These are phyloP conservation scores for Cyclophora punctaria DNA, from an alignment of 2,888 invertebrate genomes.

Conservation along the genomic window DNA sequence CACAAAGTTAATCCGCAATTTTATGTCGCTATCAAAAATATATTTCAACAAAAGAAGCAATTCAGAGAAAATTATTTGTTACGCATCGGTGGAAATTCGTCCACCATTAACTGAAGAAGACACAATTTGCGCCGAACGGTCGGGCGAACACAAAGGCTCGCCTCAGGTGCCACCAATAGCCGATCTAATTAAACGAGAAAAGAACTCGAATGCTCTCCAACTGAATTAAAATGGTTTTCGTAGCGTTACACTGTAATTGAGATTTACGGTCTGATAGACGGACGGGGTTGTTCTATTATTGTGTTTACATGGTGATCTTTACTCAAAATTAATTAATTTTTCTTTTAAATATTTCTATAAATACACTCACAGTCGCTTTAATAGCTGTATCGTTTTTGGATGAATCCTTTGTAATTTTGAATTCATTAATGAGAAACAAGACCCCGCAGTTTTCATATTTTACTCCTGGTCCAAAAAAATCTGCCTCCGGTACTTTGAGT, in stretches of 20 bases:
- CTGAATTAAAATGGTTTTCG: conserved; percentile 44
- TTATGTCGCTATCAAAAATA: no score
- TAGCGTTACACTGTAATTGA: conserved; percentile 23
- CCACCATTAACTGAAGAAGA: conserved; percentile 37
- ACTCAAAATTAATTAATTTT: no score
- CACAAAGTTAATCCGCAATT: no score
- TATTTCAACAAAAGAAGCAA: not conserved
- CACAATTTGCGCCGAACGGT: conserved; percentile 40
- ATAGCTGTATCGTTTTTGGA: no score
- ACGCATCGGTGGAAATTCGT: conserved; percentile 27
- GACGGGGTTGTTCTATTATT: not conserved
- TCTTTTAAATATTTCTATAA: no score
- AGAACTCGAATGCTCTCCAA: conserved; percentile 45
- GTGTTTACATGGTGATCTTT: no score
- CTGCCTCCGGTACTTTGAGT: no score
- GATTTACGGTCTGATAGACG: conserved; percentile 31
- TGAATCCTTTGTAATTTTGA: no score
- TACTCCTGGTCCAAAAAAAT: no score
- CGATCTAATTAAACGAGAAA: conserved; percentile 56
- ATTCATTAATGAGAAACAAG: no score
- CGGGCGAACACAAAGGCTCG: conserved; percentile 30
- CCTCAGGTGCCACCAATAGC: conserved; percentile 59
- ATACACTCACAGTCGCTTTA: no score
- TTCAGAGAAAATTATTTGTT: conserved; percentile 5
- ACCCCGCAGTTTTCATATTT: no score